Evolutionary conservation across 2,888 invertebrate species (phyloP).

Genomic region (Napeogenes sylphis): DNA sequence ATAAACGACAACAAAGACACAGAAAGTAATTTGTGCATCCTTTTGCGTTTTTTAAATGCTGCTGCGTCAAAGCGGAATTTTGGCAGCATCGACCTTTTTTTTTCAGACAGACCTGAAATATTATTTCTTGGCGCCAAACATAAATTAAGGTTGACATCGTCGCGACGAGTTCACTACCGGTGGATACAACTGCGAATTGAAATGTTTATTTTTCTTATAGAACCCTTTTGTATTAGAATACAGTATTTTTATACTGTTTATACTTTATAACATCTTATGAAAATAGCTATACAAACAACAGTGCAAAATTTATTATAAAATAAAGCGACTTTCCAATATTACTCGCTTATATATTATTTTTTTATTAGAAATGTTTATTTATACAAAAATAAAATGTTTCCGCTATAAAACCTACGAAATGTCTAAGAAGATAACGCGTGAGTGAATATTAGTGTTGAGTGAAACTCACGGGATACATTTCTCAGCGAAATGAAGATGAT

Average conservation of each 20-base stretch:
- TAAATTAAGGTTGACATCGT: constrained; percentile 62
- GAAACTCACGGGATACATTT: neutral
- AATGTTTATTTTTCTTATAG: neutral
- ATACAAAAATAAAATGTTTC: neutral
- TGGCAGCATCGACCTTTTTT: constrained; percentile 45
- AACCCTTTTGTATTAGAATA: neutral
- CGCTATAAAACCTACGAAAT: neutral
- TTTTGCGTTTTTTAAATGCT: constrained; percentile 12
- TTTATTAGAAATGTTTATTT: neutral
- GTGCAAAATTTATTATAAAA: no score
- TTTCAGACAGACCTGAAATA: constrained; percentile 44
- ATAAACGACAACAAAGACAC: neutral
- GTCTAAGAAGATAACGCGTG: neutral
- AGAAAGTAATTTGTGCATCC: constrained; percentile 11
- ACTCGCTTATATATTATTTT: neutral
- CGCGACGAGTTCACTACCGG: constrained; percentile 37
- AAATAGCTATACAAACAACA: no score
- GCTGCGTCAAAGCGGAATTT: constrained; percentile 46
- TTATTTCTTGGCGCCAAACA: constrained; percentile 66
- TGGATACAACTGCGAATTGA: constrained; percentile 4
- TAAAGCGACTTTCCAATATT: no score
- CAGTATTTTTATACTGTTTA: no score
- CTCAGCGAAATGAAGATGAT: neutral
- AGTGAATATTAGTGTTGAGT: neutral
- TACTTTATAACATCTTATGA: no score